Conservation (phyloP, 2,113 vertebrate species). For the Eretmochelys imbricata region DNA sequence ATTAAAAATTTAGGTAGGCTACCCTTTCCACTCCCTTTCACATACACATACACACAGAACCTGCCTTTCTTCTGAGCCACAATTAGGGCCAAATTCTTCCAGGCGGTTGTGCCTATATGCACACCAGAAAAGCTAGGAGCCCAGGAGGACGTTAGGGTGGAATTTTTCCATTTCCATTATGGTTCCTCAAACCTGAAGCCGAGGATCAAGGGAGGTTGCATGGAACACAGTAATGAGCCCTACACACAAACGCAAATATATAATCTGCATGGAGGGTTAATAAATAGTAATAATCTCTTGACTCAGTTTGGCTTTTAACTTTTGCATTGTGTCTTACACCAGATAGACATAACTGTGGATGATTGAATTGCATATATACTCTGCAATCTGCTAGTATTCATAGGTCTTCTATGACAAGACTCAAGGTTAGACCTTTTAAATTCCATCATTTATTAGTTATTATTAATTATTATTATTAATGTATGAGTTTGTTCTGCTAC, state of each 20-base stretch:
- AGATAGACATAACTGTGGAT: not conserved
- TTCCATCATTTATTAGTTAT: not conserved
- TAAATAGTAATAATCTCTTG: not conserved
- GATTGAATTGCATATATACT: fast-evolving
- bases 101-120: not conserved
- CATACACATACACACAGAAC: conserved; percentile 51
- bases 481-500: not conserved
- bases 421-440: not conserved
- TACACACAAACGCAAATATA: not conserved
- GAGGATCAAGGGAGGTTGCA: not conserved
- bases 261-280: not conserved
- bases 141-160: not conserved
- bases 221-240: not conserved
- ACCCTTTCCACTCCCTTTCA: conserved; percentile 31
- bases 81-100: conserved; percentile 36
- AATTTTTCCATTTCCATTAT: not conserved
- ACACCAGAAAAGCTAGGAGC: conserved; percentile 16
- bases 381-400: not conserved
- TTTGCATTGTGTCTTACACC: not conserved
- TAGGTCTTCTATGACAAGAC: not conserved
- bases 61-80: conserved; percentile 32
- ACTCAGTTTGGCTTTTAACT: fast-evolving
- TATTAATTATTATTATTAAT: not conserved
- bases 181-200: not conserved
- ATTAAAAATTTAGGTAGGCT: conserved; percentile 52